phyloP scores from a whole-genome alignment of 2,888 invertebrate genomes.

The Anticlea derivata region DNA sequence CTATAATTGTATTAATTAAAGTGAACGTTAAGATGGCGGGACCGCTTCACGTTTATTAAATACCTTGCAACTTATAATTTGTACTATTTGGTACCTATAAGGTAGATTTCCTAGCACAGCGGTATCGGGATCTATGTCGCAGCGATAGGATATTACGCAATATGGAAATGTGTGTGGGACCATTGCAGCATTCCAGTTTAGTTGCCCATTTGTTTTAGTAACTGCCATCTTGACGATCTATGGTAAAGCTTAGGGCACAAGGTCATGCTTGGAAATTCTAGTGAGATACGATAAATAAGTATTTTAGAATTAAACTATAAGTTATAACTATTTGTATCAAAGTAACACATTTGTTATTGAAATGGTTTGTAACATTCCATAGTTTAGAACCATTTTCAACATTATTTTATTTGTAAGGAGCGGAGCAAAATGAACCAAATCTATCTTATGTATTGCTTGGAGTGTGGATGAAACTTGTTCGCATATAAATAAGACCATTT shows the following conservation, averaged over 20 bases:
- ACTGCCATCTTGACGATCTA: no score
- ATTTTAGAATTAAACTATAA: conserved; percentile 38
- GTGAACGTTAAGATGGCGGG: no score
- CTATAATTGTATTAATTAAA: conserved; percentile 39
- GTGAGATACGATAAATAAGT: conserved; percentile 54
- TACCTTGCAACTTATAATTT: no score
- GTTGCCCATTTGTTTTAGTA: no score
- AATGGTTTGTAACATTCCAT: conserved; percentile 19
- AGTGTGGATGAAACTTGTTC: not conserved
- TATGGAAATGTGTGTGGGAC: no score
- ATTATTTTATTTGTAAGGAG: not conserved
- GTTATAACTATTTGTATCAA: conserved; percentile 9
- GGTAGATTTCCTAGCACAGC: no score
- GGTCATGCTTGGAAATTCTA: conserved; percentile 50
- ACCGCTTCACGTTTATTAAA: no score
- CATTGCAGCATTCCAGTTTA: no score
- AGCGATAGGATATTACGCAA: no score
- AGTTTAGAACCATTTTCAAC: conserved; percentile 1
- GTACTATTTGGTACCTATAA: no score
- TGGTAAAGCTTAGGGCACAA: conserved; percentile 52
- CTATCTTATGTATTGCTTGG: not conserved
- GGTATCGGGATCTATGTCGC: no score
- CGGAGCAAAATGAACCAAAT: not conserved
- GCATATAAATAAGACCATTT: not conserved
- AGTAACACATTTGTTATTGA: not conserved